Evolutionary conservation across 2,888 invertebrate species (phyloP).

Genomic region (Zaprionus lineosus): DNA sequence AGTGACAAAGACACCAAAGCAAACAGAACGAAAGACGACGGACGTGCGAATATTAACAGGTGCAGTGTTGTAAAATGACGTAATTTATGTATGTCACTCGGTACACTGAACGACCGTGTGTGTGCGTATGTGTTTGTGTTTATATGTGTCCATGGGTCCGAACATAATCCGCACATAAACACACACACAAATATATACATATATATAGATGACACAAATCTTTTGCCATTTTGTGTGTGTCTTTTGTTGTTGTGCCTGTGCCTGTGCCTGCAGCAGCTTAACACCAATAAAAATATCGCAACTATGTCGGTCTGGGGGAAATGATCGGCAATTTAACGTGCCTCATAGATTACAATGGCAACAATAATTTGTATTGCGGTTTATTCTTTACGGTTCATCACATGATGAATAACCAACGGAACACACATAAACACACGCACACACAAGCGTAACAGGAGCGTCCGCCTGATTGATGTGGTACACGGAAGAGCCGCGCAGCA

Average conservation of each 20-base stretch:
- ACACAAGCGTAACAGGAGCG: slow-evolving; percentile 6
- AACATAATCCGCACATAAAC: slow-evolving; percentile 46
- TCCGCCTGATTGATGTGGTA: slow-evolving; percentile 54
- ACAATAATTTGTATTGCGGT: slow-evolving; percentile 51
- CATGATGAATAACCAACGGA: slow-evolving; percentile 59
- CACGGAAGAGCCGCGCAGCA: slow-evolving; percentile 38
- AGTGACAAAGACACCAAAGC: slow-evolving; percentile 36
- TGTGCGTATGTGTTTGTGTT: slow-evolving; percentile 4
- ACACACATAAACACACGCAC: slow-evolving; percentile 16
- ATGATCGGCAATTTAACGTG: slow-evolving; percentile 56
- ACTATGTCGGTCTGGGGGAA: slow-evolving; percentile 45
- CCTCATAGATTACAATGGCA: slow-evolving; percentile 45
- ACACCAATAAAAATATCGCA: slow-evolving; percentile 60
- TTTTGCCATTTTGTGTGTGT: slow-evolving; percentile 47
- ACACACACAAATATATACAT: slow-evolving; percentile 18
- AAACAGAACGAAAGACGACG: slow-evolving; percentile 20
- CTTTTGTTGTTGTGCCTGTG: too few relatives aligned
- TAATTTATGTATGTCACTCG: slow-evolving; percentile 63
- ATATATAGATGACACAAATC: slow-evolving; percentile 56
- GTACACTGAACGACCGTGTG: neutral
- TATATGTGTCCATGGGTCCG: slow-evolving; percentile 16
- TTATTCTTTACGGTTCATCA: slow-evolving; percentile 30
- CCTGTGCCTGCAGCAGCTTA: slow-evolving; percentile 52
- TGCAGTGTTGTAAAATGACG: slow-evolving; percentile 64
- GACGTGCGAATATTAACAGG: slow-evolving; percentile 18